A percentile compares a stretch with the other conserved stretches of the same genome.
Evolutionary conservation across 2,797 vertebrate species (phyloP).

Genomic region (Cossypha niveicapilla): DNA sequence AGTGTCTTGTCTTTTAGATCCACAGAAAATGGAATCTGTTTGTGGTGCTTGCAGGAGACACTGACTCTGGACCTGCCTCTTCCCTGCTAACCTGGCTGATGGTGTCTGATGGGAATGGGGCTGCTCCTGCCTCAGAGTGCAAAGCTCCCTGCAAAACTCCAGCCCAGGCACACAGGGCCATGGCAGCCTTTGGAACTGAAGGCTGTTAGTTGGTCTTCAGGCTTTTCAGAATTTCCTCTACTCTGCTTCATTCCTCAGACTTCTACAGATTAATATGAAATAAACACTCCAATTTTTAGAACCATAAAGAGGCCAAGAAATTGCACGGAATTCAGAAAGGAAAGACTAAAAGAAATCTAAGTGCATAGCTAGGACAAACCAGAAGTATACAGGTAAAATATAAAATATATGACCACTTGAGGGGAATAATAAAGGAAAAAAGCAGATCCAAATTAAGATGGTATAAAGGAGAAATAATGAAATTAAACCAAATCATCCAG

Average conservation of each 20-base stretch:
- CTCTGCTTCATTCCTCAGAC: conserved; percentile 54
- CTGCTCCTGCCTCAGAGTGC: conserved; percentile 60
- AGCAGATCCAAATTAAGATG: not conserved
- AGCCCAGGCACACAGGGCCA: not conserved
- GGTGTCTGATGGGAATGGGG: not conserved
- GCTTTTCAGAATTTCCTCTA: conserved; percentile 25
- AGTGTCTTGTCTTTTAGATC: not conserved
- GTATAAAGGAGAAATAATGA: not conserved
- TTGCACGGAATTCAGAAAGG: conserved; percentile 56
- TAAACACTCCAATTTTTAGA: not conserved
- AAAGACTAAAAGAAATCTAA: conserved; percentile 35
- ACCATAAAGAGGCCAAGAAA: not conserved
- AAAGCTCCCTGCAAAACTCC: conserved; percentile 22
- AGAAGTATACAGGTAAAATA: not conserved
- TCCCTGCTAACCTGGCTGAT: not conserved
- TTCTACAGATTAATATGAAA: not conserved
- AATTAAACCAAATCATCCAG: not conserved
- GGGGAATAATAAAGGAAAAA: not conserved
- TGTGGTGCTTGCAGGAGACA: not conserved
- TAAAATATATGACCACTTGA: not conserved
- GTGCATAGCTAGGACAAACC: conserved; percentile 28
- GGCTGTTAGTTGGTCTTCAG: not conserved
- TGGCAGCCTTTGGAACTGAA: not conserved
- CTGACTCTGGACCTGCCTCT: not conserved
- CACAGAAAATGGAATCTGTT: not conserved